Evolutionary conservation across 2,888 invertebrate genomes (phyloP).

Genomic region (Germaria angustata): DNA sequence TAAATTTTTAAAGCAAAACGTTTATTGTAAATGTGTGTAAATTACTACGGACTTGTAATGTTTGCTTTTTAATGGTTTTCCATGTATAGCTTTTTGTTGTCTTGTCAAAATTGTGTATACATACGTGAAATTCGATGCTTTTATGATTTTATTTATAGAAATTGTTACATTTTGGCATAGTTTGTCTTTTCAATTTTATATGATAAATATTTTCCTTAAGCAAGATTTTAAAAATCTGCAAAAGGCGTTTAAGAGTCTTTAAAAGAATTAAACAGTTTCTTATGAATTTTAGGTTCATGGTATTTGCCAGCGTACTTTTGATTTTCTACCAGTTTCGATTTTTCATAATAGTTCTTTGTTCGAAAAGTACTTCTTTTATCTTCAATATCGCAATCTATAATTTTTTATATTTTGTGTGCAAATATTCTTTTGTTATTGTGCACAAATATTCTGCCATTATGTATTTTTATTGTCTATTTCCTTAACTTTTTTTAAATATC

Average conservation of each 20-base stretch:
- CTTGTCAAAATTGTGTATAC: not conserved
- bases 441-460: slow-evolving; percentile 42
- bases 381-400: not conserved
- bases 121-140: slow-evolving; percentile 26
- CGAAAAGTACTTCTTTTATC: not conserved
- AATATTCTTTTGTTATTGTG: slow-evolving; percentile 19
- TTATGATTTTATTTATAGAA: slow-evolving; percentile 38
- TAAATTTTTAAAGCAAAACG: slow-evolving; percentile 45
- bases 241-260: not conserved
- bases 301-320: not conserved
- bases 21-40: slow-evolving; percentile 64
- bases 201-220: slow-evolving; percentile 22
- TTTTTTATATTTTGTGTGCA: not conserved
- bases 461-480: slow-evolving; percentile 51
- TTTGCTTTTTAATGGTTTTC: slow-evolving; percentile 7
- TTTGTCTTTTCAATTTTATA: not conserved
- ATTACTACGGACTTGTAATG: slow-evolving; percentile 44
- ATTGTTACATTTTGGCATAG: slow-evolving; percentile 43
- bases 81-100: slow-evolving; percentile 8
- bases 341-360: not conserved
- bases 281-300: not conserved
- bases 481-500: slow-evolving; percentile 16
- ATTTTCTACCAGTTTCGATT: not conserved
- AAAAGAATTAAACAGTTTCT: not conserved
- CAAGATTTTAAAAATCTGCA: not conserved